Evolutionary conservation across 2,888 invertebrate genomes (phyloP).

Genomic region (Amorpha juglandis): DNA sequence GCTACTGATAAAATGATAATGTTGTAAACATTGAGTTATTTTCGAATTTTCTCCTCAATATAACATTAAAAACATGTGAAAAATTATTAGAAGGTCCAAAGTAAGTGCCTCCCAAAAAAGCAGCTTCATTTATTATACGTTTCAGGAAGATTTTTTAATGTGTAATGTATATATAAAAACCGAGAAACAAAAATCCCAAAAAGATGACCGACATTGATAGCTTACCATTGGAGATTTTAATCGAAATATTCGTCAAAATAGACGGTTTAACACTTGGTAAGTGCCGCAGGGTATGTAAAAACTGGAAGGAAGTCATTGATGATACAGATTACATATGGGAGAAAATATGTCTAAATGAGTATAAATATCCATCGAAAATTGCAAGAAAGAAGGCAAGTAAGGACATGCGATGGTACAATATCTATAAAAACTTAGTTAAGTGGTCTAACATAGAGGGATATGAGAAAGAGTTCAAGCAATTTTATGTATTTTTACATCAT

Average conservation of each 20-base stretch:
- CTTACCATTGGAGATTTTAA: conserved; percentile 66
- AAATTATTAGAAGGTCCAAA: not conserved
- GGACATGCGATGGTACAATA: conserved; percentile 63
- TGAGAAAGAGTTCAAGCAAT: conserved; percentile 54
- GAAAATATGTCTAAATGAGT: conserved; percentile 59
- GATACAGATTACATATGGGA: conserved; percentile 62
- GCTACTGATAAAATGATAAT: conserved; percentile 40
- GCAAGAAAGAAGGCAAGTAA: conserved; percentile 64
- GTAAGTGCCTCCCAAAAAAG: not conserved
- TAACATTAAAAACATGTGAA: conserved; percentile 17
- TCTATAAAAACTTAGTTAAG: conserved; percentile 64
- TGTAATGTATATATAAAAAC: not conserved
- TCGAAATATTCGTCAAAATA: conserved; percentile 60
- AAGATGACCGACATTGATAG: conserved; percentile 47
- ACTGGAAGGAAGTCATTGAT: conserved; percentile 64
- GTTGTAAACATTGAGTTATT: conserved; percentile 46
- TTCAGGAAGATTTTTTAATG: not conserved
- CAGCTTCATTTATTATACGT: not conserved
- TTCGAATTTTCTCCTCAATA: conserved; percentile 22
- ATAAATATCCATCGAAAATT: conserved; percentile 58
- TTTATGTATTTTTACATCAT: conserved; percentile 62
- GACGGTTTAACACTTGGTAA: conserved; percentile 62
- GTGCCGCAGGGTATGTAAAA: conserved; percentile 64
- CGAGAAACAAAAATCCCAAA: not conserved
- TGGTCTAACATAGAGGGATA: conserved; percentile 56